These are phyloP conservation scores for Noctua pronuba DNA, from an alignment of 2,888 invertebrate genomes.

Conservation along the genomic window DNA sequence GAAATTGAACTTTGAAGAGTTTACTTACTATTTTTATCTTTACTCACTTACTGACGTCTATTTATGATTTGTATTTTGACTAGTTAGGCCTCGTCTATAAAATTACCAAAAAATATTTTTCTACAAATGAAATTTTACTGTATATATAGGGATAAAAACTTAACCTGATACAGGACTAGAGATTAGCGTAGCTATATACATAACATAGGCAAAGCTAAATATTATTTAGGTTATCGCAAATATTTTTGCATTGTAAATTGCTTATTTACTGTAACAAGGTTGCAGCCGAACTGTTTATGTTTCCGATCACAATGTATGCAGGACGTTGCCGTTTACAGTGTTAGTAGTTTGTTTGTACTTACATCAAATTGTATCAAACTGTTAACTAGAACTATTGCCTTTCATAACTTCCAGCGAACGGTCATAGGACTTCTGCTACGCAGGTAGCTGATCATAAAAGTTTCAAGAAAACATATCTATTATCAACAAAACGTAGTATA, in stretches of 20 bases:
- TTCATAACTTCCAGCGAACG: conserved; percentile 4
- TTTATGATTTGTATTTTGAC: conserved; percentile 60
- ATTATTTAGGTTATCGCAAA: conserved; percentile 7
- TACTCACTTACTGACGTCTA: conserved; percentile 44
- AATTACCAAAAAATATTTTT: conserved; percentile 76
- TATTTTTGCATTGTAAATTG: conserved; percentile 34
- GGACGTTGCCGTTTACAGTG: not conserved
- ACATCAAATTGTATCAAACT: conserved; percentile 2
- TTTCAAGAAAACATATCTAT: not conserved
- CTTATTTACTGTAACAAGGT: conserved; percentile 11
- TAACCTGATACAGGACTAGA: conserved; percentile 71
- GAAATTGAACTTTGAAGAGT: conserved; percentile 61
- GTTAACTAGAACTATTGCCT: not conserved
- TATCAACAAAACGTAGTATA: not conserved
- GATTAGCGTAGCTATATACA: conserved; percentile 39
- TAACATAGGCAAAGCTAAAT: conserved; percentile 23
- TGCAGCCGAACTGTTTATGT: conserved; percentile 35
- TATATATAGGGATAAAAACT: conserved; percentile 64
- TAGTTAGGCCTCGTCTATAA: conserved; percentile 61
- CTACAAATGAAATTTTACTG: conserved; percentile 74
- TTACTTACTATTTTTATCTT: conserved; percentile 38
- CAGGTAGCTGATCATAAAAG: not conserved
- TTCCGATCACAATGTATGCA: conserved; percentile 10
- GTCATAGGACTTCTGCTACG: not conserved
- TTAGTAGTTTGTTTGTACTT: not conserved